These are phyloP conservation scores for Sebastes wilsoni DNA, from an alignment of 2,797 vertebrate genomes.

Conservation along the genomic window DNA sequence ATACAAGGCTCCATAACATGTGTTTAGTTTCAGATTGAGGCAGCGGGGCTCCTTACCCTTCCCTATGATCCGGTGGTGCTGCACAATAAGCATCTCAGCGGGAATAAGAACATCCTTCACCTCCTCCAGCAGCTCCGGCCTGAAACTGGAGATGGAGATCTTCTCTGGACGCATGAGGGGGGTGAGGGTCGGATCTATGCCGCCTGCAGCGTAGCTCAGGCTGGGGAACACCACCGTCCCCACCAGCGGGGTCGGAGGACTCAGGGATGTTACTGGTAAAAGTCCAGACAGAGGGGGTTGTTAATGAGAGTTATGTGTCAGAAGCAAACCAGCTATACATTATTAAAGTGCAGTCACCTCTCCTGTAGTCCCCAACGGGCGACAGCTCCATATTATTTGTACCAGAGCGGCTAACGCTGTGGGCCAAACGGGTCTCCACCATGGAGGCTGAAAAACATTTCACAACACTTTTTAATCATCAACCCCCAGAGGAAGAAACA, in stretches of 20 bases:
- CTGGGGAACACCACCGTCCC: slow-evolving; percentile 65
- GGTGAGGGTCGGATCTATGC: slow-evolving; percentile 75
- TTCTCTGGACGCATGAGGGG: slow-evolving; percentile 88
- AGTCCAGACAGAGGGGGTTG: slow-evolving; percentile 1
- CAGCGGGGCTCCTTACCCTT: slow-evolving; percentile 83
- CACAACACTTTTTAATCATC: slow-evolving; percentile 64
- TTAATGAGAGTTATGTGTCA: not conserved
- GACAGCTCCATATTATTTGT: slow-evolving; percentile 72
- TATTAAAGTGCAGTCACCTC: slow-evolving; percentile 67
- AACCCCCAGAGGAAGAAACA: slow-evolving; percentile 31
- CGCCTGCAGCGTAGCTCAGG: slow-evolving; percentile 61
- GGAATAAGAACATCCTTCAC: slow-evolving; percentile 97
- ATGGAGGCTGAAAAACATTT: slow-evolving; percentile 76
- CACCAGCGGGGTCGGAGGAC: slow-evolving; percentile 44
- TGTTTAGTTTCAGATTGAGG: not conserved
- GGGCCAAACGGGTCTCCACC: slow-evolving; percentile 75
- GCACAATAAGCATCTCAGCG: slow-evolving; percentile 86
- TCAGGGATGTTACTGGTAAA: slow-evolving; percentile 64
- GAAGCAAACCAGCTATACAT: not conserved
- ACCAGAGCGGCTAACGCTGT: slow-evolving; percentile 62
- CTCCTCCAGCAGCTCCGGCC: slow-evolving; percentile 88
- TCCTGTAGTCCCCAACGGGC: slow-evolving; percentile 82
- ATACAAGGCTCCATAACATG: not conserved
- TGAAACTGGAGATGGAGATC: slow-evolving; percentile 87
- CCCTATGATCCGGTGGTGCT: slow-evolving; percentile 91